These are phyloP conservation scores for Stenopsyche tienmushanensis DNA, from an alignment of 1,140 invertebrate genomes.

Conservation along the genomic window DNA sequence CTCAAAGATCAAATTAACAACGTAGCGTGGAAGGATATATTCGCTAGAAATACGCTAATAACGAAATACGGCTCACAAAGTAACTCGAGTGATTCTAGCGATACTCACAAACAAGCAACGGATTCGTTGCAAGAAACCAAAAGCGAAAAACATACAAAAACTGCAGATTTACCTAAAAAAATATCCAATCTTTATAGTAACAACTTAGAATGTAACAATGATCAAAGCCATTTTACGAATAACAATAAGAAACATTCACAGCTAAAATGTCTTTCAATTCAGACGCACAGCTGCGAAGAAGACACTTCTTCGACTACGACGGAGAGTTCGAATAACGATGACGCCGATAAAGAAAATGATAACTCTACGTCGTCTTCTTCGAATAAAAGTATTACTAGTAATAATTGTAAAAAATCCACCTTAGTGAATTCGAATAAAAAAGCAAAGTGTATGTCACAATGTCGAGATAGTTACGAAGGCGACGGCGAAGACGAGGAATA, in stretches of 20 bases:
- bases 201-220: constrained; percentile 11
- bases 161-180: constrained; percentile 33
- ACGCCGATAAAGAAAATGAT: constrained; percentile 41
- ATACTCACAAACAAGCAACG: constrained; percentile 19
- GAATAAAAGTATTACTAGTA: constrained; percentile 22
- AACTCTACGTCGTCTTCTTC: constrained; percentile 35
- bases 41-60: constrained; percentile 23
- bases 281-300: constrained; percentile 38
- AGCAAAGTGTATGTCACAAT: constrained; percentile 31
- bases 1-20: constrained; percentile 23
- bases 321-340: constrained; percentile 41
- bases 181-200: constrained; percentile 18
- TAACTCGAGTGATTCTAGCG: constrained; percentile 31
- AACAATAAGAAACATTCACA: constrained; percentile 35
- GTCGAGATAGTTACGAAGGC: constrained; percentile 40
- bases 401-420: constrained; percentile 22
- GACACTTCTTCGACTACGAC: constrained; percentile 40
- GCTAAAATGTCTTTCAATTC: constrained; percentile 31
- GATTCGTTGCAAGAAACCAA: constrained; percentile 7
- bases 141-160: constrained; percentile 33
- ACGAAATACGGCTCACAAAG: constrained; percentile 26
- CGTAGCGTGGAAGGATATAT: constrained; percentile 31
- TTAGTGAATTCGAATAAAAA: constrained; percentile 24
- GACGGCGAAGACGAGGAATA: constrained; percentile 42
- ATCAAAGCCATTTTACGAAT: constrained; percentile 19